These are phyloP conservation scores for Phaenicophaeus curvirostris DNA, from an alignment of 2,797 vertebrate genomes.

Conservation along the genomic window DNA sequence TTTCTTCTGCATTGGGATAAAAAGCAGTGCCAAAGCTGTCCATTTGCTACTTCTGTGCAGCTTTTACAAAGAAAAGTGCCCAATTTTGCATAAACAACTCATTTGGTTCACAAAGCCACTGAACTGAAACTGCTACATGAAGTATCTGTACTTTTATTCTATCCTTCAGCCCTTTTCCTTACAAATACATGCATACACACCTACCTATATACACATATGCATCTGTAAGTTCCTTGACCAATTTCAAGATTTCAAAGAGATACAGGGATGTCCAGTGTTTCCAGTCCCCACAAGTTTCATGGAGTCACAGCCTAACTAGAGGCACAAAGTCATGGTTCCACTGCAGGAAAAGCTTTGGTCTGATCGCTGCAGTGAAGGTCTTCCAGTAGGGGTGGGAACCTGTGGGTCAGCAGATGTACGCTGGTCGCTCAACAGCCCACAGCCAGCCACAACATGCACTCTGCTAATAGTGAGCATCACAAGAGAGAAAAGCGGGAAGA, in stretches of 20 bases:
- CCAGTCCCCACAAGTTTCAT: background rate
- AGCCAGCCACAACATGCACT: fast-evolving
- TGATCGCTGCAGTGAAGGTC: background rate
- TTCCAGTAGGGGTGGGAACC: background rate
- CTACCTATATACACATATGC: background rate
- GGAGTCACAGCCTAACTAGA: background rate
- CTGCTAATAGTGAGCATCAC: background rate
- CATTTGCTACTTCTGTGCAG: background rate
- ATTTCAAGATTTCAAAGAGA: background rate
- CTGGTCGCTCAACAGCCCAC: background rate
- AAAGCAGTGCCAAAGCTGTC: background rate
- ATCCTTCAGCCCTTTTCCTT: background rate
- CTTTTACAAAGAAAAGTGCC: background rate
- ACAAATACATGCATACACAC: background rate
- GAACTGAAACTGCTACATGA: background rate
- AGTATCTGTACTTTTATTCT: background rate
- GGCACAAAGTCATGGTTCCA: no score
- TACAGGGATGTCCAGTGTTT: background rate
- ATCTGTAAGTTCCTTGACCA: background rate
- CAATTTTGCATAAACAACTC: background rate
- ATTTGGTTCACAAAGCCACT: background rate
- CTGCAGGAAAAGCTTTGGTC: background rate
- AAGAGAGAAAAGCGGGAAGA: fast-evolving
- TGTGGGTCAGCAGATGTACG: no score
- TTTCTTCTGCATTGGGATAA: background rate